Base-by-base conservation (phyloP, 1,140 invertebrate species). In the Rhyacophila brunnea region DNA sequence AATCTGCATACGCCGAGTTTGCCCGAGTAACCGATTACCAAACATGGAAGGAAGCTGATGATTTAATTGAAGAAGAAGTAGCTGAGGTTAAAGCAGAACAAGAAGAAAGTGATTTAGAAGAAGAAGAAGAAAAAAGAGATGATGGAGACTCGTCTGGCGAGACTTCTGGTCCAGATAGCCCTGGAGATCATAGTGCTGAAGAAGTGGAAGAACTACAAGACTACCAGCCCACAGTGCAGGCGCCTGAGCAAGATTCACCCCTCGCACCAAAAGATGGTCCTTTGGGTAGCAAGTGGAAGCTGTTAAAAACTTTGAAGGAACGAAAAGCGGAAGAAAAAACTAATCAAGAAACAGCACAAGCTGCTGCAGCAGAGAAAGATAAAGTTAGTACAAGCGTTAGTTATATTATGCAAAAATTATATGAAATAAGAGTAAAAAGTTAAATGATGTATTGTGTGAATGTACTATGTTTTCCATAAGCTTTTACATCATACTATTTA, bases 281-380 rank as follows among this genome's bases (percentile, higher is more conserved):
- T 23, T 80, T 83, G 43, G 85, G 87, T 19, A 93, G 91, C 67
- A 93, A 92, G 74, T 95, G 92, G 92, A 93, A 93, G 71, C 75
- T 94, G 14, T 72, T 94, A 9, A 95, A 93, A 74, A 91, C 92
- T 5, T 69, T 94, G 20, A 94, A 94, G 71, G 92, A 94, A 69
- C 80, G 89, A 53, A 93, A 94, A 77, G 90, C 91, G 7, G 91
- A 93, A 74, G 90, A 93, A 65, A 91, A 88, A 72, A 83, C 78
- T 62, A 80, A 78, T 67, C 76, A 77, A 42, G 83, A 83, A 34
- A 80, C 84, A 57, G 85, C 87, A 62, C 83, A 85, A 61, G 84
- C 83, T 20, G 82, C 85, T 35, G 79, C 83, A 38, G 80, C 82
- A 10, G 86, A 85, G 58, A 83, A 83, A 64, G 83, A 84, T 62